Percentiles rank a stretch among this genome's conserved stretches.
These are phyloP conservation scores for Thunnus albacares DNA, from an alignment of 2,797 vertebrate species.

Conservation along the genomic window DNA sequence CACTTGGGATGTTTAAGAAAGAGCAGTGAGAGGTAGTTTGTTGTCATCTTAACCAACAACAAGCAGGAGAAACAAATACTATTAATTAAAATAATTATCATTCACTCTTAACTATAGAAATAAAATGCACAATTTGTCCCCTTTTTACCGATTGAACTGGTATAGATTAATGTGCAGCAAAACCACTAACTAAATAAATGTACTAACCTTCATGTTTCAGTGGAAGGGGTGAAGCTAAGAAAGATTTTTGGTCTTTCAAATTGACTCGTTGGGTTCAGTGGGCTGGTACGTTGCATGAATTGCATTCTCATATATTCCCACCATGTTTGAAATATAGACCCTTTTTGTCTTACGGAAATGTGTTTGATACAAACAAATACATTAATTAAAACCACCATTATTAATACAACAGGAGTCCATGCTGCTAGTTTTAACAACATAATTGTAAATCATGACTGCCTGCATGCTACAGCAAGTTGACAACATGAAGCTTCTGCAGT, in stretches of 20 bases:
- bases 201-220: not conserved
- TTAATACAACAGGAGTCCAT: slow-evolving; percentile 20
- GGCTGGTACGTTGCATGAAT: not conserved
- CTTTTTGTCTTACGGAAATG: slow-evolving; percentile 23
- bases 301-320: not conserved
- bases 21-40: slow-evolving; percentile 75
- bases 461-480: slow-evolving; percentile 19
- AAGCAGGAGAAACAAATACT: slow-evolving; percentile 4
- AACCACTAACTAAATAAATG: not conserved
- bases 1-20: slow-evolving; percentile 10
- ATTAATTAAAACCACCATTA: slow-evolving; percentile 14
- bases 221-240: not conserved
- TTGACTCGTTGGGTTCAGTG: not conserved
- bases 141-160: slow-evolving; percentile 16
- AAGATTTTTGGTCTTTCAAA: not conserved
- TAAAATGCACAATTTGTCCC: not conserved
- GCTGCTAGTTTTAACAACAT: slow-evolving; percentile 24
- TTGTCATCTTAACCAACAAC: slow-evolving; percentile 58
- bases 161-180: slow-evolving; percentile 1
- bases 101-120: not conserved
- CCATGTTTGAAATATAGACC: slow-evolving; percentile 1
- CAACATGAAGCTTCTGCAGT: slow-evolving; percentile 25
- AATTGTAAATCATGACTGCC: slow-evolving; percentile 14
- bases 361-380: slow-evolving; percentile 57
- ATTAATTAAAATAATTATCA: not conserved